A percentile compares a stretch with the other conserved stretches of the same genome.
Evolutionary conservation across 1,140 invertebrate species (phyloP).

Genomic region (Latrodectus geometricus): DNA sequence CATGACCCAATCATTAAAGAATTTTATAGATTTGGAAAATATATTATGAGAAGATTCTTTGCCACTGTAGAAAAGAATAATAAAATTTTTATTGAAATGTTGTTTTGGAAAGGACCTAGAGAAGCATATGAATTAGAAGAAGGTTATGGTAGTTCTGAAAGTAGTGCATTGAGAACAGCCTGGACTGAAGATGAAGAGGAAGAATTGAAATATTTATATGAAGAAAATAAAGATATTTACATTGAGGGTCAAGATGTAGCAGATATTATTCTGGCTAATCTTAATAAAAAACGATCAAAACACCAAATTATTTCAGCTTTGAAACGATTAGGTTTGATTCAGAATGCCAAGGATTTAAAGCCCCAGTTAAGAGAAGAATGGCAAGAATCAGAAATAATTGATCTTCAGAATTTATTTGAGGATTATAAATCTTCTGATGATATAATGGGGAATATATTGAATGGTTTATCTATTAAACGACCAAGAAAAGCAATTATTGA

Average conservation of each 20-base stretch:
- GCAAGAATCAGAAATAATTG: slow-evolving; percentile 52
- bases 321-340: slow-evolving; percentile 76
- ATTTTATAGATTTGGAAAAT: slow-evolving; percentile 82
- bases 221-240: slow-evolving; percentile 80
- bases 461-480: slow-evolving; percentile 65
- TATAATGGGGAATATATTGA: slow-evolving; percentile 67
- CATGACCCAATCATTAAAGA: slow-evolving; percentile 74
- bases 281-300: slow-evolving; percentile 82
- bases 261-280: slow-evolving; percentile 84
- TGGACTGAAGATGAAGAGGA: slow-evolving; percentile 91
- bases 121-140: slow-evolving; percentile 88
- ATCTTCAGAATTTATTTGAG: slow-evolving; percentile 47
- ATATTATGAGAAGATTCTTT: slow-evolving; percentile 85
- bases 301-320: slow-evolving; percentile 84
- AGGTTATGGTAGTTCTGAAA: slow-evolving; percentile 77
- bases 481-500: slow-evolving; percentile 67
- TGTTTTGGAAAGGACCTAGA: slow-evolving; percentile 90
- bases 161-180: slow-evolving; percentile 63
- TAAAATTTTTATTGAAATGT: slow-evolving; percentile 90
- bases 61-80: slow-evolving; percentile 83
- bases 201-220: slow-evolving; percentile 83
- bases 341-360: slow-evolving; percentile 38
- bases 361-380: slow-evolving; percentile 46
- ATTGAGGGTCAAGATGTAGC: slow-evolving; percentile 74
- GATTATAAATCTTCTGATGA: slow-evolving; percentile 64